Percentiles rank a stretch among this genome's conserved stretches.
Evolutionary conservation across 37 sponge, comb jelly and placozoan species (phyloP).

Genomic region (Corticium candelabrum): DNA sequence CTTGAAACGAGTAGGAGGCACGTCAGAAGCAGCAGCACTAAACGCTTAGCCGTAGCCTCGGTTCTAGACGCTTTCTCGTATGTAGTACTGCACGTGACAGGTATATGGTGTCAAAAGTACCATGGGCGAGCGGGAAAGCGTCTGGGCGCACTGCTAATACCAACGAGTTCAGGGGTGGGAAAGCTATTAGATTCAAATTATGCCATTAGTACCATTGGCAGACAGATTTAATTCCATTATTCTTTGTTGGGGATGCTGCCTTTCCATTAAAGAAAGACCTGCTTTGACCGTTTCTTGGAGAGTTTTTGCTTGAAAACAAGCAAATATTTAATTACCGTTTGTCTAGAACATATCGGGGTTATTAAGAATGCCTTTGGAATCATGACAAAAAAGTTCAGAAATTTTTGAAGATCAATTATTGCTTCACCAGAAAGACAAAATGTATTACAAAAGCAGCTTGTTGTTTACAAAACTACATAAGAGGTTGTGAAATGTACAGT

Average conservation of each 20-base stretch:
- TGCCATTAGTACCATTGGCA: too few relatives aligned
- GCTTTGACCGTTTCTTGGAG: conserved; percentile 25
- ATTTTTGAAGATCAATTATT: too few relatives aligned
- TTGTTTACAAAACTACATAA: neutral
- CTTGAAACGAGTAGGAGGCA: too few relatives aligned
- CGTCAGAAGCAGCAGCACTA: too few relatives aligned
- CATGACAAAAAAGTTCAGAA: conserved; percentile 21
- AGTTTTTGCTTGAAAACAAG: conserved; percentile 7
- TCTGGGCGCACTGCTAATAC: too few relatives aligned
- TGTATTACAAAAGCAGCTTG: neutral
- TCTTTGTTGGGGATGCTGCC: conserved; percentile 40
- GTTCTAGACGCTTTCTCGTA: too few relatives aligned
- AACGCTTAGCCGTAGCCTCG: too few relatives aligned
- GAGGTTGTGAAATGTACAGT: neutral
- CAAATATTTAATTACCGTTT: conserved; percentile 41
- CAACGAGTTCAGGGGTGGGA: too few relatives aligned
- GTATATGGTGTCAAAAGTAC: too few relatives aligned
- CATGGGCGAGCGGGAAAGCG: too few relatives aligned
- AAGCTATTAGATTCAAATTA: too few relatives aligned
- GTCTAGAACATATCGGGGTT: conserved; percentile 32
- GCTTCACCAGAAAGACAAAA: neutral
- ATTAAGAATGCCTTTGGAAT: conserved; percentile 49
- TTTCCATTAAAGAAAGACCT: conserved; percentile 29
- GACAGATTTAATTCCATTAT: conserved; percentile 16
- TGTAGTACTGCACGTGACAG: too few relatives aligned